Percentiles rank a stretch among this genome's conserved stretches.
Evolutionary conservation across 2,888 invertebrate species (phyloP).

Genomic region (Drosophila kambysellisi): DNA sequence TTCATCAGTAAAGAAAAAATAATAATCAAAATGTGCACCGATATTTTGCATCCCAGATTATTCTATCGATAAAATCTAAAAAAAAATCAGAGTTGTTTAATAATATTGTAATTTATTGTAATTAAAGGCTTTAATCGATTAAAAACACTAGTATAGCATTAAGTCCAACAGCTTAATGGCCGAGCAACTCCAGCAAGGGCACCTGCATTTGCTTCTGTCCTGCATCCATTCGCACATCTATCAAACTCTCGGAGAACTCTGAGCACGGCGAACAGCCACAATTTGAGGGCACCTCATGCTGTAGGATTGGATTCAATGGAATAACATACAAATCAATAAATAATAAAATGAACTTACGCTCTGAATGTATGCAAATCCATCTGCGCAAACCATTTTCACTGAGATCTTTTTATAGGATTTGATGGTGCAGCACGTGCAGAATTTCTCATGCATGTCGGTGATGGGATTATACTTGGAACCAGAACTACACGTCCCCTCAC

Average conservation of each 20-base stretch:
- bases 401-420: slow-evolving; percentile 76
- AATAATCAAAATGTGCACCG: background rate
- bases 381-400: slow-evolving; percentile 85
- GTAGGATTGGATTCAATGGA: background rate
- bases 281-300: slow-evolving; percentile 81
- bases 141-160: background rate
- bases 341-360: slow-evolving; percentile 18
- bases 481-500: slow-evolving; percentile 90
- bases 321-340: background rate
- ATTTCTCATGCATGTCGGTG: slow-evolving; percentile 87
- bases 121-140: slow-evolving; percentile 7
- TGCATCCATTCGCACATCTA: slow-evolving; percentile 43
- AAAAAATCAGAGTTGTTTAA: background rate
- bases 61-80: background rate
- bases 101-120: slow-evolving; percentile 18
- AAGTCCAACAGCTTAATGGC: slow-evolving; percentile 7
- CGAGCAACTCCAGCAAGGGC: slow-evolving; percentile 45
- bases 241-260: slow-evolving; percentile 55
- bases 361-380: slow-evolving; percentile 80
- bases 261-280: slow-evolving; percentile 80
- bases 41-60: background rate
- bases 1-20: background rate
- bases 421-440: slow-evolving; percentile 88
- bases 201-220: slow-evolving; percentile 12
- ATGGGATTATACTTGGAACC: slow-evolving; percentile 89